Percentiles rank a stretch among this genome's conserved stretches.
Conservation (phyloP, 2,888 invertebrate genomes). For the Eilema depressum region DNA sequence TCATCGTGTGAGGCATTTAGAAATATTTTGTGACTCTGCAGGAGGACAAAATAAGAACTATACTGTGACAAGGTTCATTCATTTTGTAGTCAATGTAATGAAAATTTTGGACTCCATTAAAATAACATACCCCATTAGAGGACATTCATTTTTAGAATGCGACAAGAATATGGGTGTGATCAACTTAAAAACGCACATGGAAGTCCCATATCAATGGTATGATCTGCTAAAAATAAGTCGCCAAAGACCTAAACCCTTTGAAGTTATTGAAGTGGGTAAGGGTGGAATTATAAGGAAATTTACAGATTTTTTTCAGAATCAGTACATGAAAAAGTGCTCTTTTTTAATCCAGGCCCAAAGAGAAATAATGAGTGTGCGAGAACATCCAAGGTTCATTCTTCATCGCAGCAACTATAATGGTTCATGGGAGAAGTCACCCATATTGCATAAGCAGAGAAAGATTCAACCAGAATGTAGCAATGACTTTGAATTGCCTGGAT, state of each 20-base stretch:
- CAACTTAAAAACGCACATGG: slow-evolving; percentile 33
- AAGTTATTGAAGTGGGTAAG: slow-evolving; percentile 36
- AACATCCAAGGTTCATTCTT: neutral
- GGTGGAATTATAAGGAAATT: slow-evolving; percentile 15
- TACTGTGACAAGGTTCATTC: slow-evolving; percentile 28
- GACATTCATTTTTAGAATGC: slow-evolving; percentile 37
- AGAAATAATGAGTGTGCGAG: slow-evolving; percentile 28
- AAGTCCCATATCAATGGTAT: slow-evolving; percentile 39
- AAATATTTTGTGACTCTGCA: slow-evolving; percentile 33
- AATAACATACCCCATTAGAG: slow-evolving; percentile 33
- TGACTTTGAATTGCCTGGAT: slow-evolving; percentile 12
- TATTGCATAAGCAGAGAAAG: neutral
- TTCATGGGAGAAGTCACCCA: slow-evolving; percentile 5
- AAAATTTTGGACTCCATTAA: slow-evolving; percentile 29
- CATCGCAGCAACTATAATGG: slow-evolving; percentile 11
- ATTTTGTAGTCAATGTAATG: slow-evolving; percentile 32
- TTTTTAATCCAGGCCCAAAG: slow-evolving; percentile 35
- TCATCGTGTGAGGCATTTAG: slow-evolving; percentile 4
- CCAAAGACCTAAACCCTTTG: slow-evolving; percentile 24
- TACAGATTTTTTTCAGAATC: slow-evolving; percentile 15
- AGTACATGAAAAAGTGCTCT: slow-evolving; percentile 30
- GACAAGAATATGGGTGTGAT: slow-evolving; percentile 41
- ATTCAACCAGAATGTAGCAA: neutral
- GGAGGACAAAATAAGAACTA: slow-evolving; percentile 35
- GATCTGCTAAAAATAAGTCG: slow-evolving; percentile 30